Conservation (phyloP, 2,888 invertebrate genomes). For the Hemistola chrysoprasaria region DNA sequence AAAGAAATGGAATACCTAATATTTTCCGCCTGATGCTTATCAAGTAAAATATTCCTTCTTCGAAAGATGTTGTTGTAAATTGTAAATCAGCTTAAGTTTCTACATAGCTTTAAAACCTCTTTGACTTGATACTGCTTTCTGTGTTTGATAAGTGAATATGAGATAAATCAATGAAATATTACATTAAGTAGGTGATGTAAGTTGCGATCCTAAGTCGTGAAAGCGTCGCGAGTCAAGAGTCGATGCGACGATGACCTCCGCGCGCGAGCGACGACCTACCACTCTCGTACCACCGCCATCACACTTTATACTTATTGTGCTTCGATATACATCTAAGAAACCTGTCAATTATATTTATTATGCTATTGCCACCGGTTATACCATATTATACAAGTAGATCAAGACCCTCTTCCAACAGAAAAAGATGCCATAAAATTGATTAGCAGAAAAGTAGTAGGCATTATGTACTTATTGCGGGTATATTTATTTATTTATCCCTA, state of each 20-base stretch:
- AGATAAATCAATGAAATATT: too few relatives aligned
- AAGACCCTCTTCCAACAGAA: not conserved
- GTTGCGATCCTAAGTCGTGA: conserved; percentile 38
- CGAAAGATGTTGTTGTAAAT: not conserved
- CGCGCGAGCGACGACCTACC: conserved; percentile 70
- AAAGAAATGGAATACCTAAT: conserved; percentile 13
- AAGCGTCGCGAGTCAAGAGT: conserved; percentile 39
- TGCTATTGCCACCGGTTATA: conserved; percentile 17
- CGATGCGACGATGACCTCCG: conserved; percentile 70
- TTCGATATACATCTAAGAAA: conserved; percentile 36
- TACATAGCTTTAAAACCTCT: too few relatives aligned
- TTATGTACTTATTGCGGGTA: too few relatives aligned
- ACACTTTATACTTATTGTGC: conserved; percentile 25
- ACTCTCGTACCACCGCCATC: conserved; percentile 32
- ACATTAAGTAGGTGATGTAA: conserved; percentile 14
- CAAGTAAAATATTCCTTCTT: too few relatives aligned
- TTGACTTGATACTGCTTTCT: too few relatives aligned
- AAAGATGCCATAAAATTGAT: too few relatives aligned
- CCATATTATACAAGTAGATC: conserved; percentile 10
- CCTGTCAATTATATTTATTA: conserved; percentile 30
- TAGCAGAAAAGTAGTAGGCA: too few relatives aligned
- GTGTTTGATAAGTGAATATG: too few relatives aligned
- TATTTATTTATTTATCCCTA: too few relatives aligned
- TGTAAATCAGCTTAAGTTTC: not conserved
- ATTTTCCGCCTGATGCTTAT: not conserved